Evolutionary conservation across 2,888 invertebrate genomes (phyloP), one percentile per base, ranked within the genome.

Genomic region (Stenodema calcarata): DNA sequence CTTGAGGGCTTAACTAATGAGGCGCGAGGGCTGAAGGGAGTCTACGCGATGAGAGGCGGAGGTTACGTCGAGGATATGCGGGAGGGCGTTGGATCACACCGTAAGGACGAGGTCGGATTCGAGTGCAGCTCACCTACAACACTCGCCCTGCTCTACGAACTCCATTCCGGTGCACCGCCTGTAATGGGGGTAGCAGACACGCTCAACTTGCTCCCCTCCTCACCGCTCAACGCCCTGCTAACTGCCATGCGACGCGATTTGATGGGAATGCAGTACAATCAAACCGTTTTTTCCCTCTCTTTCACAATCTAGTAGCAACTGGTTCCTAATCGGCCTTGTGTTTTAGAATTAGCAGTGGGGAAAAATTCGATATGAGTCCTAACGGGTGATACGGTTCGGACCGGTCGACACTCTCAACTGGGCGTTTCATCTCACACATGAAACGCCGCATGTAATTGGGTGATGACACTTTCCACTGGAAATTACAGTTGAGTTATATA

Each of bases 1-100:
- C 35, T 73, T n/a, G 41, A 73, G 73, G 73, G 73, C 41, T 73
- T n/a, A 35, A 41, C 35, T 73, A 73, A 73, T 73, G 73, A 73
- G 18, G 73, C 41, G 73, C 35, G 73, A 30, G 35, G 35, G 28
- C 35, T 54, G n/a, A n/a, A 54, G 54, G 62, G 62, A 9, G 47
- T 47, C 47, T 62, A 23, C 62, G 9, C 54, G 44, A 44, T 44
- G 44, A 44, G 44, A 9, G 44, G 16, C 44, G 50, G 6, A 50
- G 50, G 50, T 50, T 50, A 50, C n/a, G 50, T n/a, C 16, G n/a
- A 9, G 18, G 3, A n/a, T 18, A 1, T 27, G 23, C 18, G 18
- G 62, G 62, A 18, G 2, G 54, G 54, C 7, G 9, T 9, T 7
- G 7, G 54, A n/a, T 7, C 11, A 16, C 7, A 18, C 62, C n/a